phyloP scores from a whole-genome alignment of 2,888 invertebrate genomes.

The Chaitophorus viminalis region DNA sequence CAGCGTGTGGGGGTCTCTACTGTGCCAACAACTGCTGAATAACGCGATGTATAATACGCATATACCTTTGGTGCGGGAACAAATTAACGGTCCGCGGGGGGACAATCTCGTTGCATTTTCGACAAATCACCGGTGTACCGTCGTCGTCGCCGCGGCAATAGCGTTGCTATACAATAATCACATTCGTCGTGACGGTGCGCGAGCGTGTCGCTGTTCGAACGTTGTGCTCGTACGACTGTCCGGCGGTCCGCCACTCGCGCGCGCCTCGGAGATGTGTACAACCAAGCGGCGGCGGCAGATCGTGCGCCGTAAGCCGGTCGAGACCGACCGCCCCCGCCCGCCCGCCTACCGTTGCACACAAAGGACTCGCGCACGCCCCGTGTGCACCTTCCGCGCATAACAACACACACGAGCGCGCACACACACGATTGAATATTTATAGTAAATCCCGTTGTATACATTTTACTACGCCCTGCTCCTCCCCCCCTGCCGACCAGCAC shows the following conservation, averaged over 20 bases:
- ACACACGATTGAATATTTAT: slow-evolving; percentile 38
- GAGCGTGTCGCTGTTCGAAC: slow-evolving; percentile 7
- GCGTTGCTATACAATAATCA: background rate
- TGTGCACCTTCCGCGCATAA: slow-evolving; percentile 34
- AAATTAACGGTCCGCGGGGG: too few species aligned
- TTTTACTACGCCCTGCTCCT: slow-evolving; percentile 55
- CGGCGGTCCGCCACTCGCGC: slow-evolving; percentile 9
- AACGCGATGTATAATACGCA: too few species aligned
- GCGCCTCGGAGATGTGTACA: slow-evolving; percentile 40
- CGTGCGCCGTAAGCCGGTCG: slow-evolving; percentile 52
- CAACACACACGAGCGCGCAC: slow-evolving; percentile 24
- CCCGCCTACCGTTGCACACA: slow-evolving; percentile 33
- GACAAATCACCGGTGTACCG: too few species aligned
- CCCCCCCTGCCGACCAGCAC: too few species aligned
- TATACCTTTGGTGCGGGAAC: too few species aligned
- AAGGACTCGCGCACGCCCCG: slow-evolving; percentile 57
- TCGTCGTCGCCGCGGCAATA: background rate
- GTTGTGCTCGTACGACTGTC: slow-evolving; percentile 53
- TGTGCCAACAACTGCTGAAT: too few species aligned
- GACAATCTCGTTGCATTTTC: background rate
- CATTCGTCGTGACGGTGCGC: background rate
- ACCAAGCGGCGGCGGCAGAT: slow-evolving; percentile 46
- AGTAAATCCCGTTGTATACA: slow-evolving; percentile 60
- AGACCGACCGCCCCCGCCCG: background rate
- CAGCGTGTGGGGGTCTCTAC: too few species aligned